phyloP scores from a whole-genome alignment of 2,797 vertebrate genomes.

The Gadopsis marmoratus region DNA sequence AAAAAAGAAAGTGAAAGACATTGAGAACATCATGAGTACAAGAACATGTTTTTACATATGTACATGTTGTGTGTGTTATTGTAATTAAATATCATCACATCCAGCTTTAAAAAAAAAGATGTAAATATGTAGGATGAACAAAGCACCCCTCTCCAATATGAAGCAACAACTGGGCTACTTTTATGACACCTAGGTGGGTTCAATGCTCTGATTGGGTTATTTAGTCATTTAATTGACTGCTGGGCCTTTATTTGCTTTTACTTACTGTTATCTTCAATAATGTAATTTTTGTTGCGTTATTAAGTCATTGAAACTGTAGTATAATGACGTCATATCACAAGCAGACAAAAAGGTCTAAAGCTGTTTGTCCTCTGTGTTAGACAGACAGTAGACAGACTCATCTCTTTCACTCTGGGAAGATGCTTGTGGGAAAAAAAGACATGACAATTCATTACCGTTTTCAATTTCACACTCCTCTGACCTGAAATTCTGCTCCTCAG shows the following conservation, averaged over 20 bases:
- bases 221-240: background rate
- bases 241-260: too few species aligned
- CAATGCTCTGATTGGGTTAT: background rate
- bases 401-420: background rate
- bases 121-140: background rate
- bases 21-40: background rate
- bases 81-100: too few species aligned
- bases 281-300: too few species aligned
- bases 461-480: slow-evolving; percentile 16
- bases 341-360: too few species aligned
- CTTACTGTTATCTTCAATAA: too few species aligned
- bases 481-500: background rate
- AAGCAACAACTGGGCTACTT: background rate
- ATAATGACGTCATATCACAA: too few species aligned
- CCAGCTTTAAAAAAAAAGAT: too few species aligned
- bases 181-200: background rate
- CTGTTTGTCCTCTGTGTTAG: background rate
- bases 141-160: background rate
- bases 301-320: too few species aligned
- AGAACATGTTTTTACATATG: background rate
- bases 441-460: background rate
- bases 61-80: too few species aligned
- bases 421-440: background rate
- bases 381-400: background rate
- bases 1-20: too few species aligned